phyloP scores from a whole-genome alignment of 2,113 vertebrate species.

The Sigmodon hispidus region DNA sequence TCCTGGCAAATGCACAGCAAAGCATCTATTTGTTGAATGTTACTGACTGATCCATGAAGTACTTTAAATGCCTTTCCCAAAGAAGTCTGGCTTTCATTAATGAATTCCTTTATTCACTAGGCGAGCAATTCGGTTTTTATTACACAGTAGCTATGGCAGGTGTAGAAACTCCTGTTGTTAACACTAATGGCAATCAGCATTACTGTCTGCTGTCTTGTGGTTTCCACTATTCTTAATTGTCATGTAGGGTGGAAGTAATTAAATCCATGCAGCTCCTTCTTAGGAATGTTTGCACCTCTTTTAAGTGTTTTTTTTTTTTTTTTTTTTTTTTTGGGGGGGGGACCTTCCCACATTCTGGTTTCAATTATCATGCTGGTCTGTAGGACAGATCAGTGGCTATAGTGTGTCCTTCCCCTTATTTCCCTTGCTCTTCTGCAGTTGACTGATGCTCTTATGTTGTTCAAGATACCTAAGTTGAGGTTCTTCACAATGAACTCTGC shows the following conservation, averaged over 20 bases:
- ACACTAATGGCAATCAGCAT: conserved; percentile 40
- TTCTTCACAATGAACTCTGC: background rate
- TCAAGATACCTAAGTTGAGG: background rate
- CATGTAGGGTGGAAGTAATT: conserved; percentile 82
- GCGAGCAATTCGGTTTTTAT: conserved; percentile 60
- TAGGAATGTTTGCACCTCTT: conserved; percentile 83
- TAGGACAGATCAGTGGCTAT: conserved; percentile 84
- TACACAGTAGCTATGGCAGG: conserved; percentile 69
- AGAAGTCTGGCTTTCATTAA: conserved; percentile 44
- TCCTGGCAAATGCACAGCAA: conserved; percentile 1
- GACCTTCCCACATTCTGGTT: conserved; percentile 83
- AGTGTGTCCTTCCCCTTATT: conserved; percentile 65
- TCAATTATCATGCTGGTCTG: conserved; percentile 85
- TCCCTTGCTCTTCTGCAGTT: conserved; percentile 47
- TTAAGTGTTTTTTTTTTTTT: conserved; percentile 80
- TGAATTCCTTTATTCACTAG: conserved; percentile 56
- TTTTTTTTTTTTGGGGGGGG: too few species aligned
- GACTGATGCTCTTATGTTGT: conserved; percentile 70
- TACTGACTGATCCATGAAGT: conserved; percentile 9
- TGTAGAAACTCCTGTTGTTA: conserved; percentile 69
- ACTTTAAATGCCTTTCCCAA: conserved; percentile 41
- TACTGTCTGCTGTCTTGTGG: conserved; percentile 73
- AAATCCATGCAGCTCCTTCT: conserved; percentile 84
- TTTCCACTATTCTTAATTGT: conserved; percentile 76
- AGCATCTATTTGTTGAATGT: conserved; percentile 14